A percentile compares a stretch with the other conserved stretches of the same genome.
Evolutionary conservation across 2,888 invertebrate species (phyloP).

Genomic region (Nymphalis urticae): DNA sequence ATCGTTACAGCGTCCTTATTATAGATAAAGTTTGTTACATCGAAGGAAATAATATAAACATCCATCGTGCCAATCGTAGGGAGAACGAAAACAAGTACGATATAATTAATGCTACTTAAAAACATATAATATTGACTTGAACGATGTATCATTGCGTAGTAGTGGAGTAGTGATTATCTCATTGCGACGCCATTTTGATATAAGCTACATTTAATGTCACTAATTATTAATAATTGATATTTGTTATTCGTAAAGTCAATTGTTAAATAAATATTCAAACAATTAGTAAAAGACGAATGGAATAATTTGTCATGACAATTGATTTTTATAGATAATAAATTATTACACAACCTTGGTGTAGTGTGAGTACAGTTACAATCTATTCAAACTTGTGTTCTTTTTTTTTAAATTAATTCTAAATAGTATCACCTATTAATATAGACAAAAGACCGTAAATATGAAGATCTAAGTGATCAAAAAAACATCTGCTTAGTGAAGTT

Average conservation of each 20-base stretch:
- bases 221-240: background rate
- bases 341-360: too few relatives aligned
- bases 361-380: too few relatives aligned
- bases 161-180: too few relatives aligned
- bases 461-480: too few relatives aligned
- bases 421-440: too few relatives aligned
- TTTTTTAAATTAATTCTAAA: too few relatives aligned
- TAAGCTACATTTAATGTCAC: background rate
- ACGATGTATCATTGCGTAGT: background rate
- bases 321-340: too few relatives aligned
- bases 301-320: too few relatives aligned
- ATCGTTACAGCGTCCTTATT: too few relatives aligned
- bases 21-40: background rate
- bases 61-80: background rate
- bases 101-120: slow-evolving; percentile 1
- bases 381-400: too few relatives aligned
- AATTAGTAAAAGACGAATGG: too few relatives aligned
- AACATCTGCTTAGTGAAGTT: background rate
- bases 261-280: background rate
- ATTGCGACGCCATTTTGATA: background rate
- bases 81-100: background rate
- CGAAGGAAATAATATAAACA: background rate
- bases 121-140: background rate
- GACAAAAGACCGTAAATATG: too few relatives aligned
- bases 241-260: background rate